Base-by-base conservation (phyloP, 2,797 vertebrate genomes). In the Hylomyscus alleni region DNA sequence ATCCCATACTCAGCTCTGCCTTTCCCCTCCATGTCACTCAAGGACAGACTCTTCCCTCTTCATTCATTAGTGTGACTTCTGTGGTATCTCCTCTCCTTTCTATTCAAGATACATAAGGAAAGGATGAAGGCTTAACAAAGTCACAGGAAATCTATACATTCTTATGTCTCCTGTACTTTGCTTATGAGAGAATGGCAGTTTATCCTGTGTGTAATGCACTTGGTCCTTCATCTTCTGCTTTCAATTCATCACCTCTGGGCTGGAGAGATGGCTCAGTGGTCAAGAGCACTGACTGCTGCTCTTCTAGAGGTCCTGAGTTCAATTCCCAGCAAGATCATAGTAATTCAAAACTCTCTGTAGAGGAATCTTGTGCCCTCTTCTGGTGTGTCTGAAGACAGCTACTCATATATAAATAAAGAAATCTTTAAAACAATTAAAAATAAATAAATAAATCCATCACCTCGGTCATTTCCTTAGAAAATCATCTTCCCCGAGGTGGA, bases 161-260 rank as follows among this genome's bases (percentile, higher is more conserved):
- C 29, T 54, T 22, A 6, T 9, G 34, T 34, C 54, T 37, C 84
- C 47, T 67, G 75, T 54, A 1, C 52, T 87, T 80, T 72, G 40
- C 60, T 83, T 60, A 8, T 34, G 73, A 80, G 47, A 37, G 77
- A 95, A 58, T 60, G n/a, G 14, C 19, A 60, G 0, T 50, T 34
- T 13, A 3, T 78, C 6, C 26, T 80, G 1, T 50, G 22, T 77
- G 52, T 50, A 29, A 22, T 0, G 31, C 24, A 24, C 20, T 82
- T 75, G 37, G 58, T 75, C 29, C 82, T 95, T 89, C 34, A 65
- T 67, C 58, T 40, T 40, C 72, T 58, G 10, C 78, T 87, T 93
- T 69, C 60, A 82, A 44, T 34, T 78, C 67, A 69, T n/a, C 67
- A 69, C 67, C 34, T 69, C 34, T 69, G 67, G 67, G 14, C 15